Base-by-base conservation (phyloP, 2,888 invertebrate genomes). In the Julus scanicus region DNA sequence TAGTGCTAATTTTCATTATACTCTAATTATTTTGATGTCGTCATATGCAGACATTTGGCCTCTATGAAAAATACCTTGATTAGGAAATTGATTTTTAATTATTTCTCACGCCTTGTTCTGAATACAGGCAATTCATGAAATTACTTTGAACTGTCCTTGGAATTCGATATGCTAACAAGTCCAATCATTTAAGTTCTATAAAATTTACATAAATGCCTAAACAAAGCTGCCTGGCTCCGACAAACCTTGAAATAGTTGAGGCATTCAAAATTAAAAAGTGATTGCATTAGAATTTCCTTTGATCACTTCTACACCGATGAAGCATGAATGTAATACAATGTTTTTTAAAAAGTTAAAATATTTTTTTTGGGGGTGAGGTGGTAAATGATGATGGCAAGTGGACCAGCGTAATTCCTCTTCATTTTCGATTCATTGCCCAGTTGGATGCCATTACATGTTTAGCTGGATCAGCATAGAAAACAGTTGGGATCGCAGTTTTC, bases 401-500 rank as follows among this genome's bases (percentile, higher is more conserved):
- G 71, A 71, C 71, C 71, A 9, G 20, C 11, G 71, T 71, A 71
- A 71, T 71, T 71, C 71, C 71, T 71, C 71, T 71, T 71, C 84
- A 84, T 84, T 40, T 44, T 44, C 84, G 40, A 84, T 84, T 84
- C 84, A 40, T n/a, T 48, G 48, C 84, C n/a, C 84, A 84, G 84
- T 84, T 84, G 84, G 84, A 48, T 84, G 40, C 84, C 84, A 44
- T 84, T 84, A 48, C 84, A 44, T 9, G 84, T 84, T 84, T 48
- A 84, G 40, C 40, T 84, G 71, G 71, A 71, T 71, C 40, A 84
- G 48, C 40, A 40, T 44, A 40, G 48, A 84, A 40, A 84, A 84
- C 84, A 84, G 48, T 84, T 84, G 44, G 48, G 84, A 84, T 84
- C 40, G 48, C 84, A 84, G 84, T 44, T 84, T 84, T 84, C 84